phyloP scores from a whole-genome alignment of 2,888 invertebrate genomes.

The Oxystoma pomonae region DNA sequence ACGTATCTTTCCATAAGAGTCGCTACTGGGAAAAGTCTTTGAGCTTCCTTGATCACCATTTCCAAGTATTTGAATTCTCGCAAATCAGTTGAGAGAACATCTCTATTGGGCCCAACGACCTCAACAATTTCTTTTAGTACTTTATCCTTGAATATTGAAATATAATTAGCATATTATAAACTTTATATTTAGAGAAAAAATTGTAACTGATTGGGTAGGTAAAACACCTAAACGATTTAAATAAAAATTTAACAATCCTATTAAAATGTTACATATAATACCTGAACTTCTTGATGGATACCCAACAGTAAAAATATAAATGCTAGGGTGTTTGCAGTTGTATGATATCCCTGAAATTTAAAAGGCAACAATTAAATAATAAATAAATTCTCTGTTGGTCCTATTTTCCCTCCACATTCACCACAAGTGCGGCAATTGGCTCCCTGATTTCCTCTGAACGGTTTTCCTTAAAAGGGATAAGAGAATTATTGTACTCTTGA shows the following conservation, averaged over 20 bases:
- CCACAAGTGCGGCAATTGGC: no score
- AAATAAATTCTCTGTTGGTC: background rate
- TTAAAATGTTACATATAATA: no score
- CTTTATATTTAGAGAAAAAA: no score
- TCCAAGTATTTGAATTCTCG: conserved; percentile 63
- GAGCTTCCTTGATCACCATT: conserved; percentile 63
- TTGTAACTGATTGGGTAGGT: no score
- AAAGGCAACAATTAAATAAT: background rate
- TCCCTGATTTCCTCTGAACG: no score
- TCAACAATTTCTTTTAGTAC: conserved; percentile 41
- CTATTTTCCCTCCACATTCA: no score
- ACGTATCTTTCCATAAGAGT: conserved; percentile 59
- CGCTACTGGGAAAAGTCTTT: conserved; percentile 64
- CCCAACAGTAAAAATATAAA: conserved; percentile 54
- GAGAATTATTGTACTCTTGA: no score
- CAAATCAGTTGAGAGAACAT: conserved; percentile 48
- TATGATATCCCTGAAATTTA: conserved; percentile 53
- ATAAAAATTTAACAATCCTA: background rate
- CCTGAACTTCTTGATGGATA: conserved; percentile 51
- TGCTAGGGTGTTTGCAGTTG: conserved; percentile 54
- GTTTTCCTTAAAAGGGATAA: no score
- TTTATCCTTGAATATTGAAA: background rate
- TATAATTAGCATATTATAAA: background rate
- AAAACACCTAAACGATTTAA: no score
- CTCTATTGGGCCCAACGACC: conserved; percentile 49